Base-by-base conservation (phyloP, 2,113 vertebrate genomes). In the Corythoichthys intestinalis region DNA sequence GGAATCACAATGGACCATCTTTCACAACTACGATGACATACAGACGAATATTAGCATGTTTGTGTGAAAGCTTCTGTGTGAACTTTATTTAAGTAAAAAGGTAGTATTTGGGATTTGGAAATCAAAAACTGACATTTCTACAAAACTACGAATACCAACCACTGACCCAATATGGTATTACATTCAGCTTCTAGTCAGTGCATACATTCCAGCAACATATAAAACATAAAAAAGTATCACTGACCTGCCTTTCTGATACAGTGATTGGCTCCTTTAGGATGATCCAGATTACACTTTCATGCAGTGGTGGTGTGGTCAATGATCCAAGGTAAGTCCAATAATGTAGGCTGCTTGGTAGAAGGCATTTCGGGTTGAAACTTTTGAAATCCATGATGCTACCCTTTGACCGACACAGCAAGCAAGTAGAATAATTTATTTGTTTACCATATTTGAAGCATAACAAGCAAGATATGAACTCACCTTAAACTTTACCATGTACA, bases 401-500 rank as follows among this genome's bases (percentile, higher is more conserved):
- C 97, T 99, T 79, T 4, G 67, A 71, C 20, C 2, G 1, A 71
- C 71, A 74, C 2, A 70, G 17, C 28, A 17, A 62, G 17, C 38
- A 20, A 46, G 17, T 28, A 28, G 20, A 28, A 28, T 46, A 20
- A 70, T 73, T 60, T 5, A 44, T 3, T 13, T 48, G 4, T 8
- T 20, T 53, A 7, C 61, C 8, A 6, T 37, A 13, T 12, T 8
- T 34, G 20, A 60, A 11, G 15, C 35, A 5, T 4, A 1, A 65
- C 2, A 1, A 37, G 13, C 7, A 1, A 34, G 20, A 9, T n/a
- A n/a, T 8, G 20, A 1, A 20, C 67, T 76, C 87, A 96, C 97
- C 90, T 98, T 98, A 89, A 94, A 98, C 81, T 95, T 97, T 48
- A 98, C 95, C 94, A 94, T 98, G 83, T 95, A 97, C 60, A 99